Evolutionary conservation across 53 echinoderm and acorn worm genomes (phyloP).

Genomic region (Astropecten irregularis): DNA sequence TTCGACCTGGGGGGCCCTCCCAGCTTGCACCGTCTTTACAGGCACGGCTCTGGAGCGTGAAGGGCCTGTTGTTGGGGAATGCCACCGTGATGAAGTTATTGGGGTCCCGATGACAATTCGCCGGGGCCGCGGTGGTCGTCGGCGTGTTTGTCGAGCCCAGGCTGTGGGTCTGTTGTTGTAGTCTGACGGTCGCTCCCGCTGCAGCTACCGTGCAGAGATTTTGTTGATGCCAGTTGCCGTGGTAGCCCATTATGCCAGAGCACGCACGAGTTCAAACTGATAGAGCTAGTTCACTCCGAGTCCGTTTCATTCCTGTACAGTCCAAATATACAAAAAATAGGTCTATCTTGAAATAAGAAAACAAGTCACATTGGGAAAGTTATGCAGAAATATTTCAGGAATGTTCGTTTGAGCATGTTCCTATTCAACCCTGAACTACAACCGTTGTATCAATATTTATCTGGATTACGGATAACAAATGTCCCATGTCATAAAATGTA

Average conservation of each 20-base stretch:
- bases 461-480: no score
- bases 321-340: not conserved
- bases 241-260: constrained; percentile 43
- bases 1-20: constrained; percentile 19
- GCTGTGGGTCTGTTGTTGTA: no score
- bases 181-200: no score
- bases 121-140: not conserved
- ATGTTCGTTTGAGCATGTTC: not conserved
- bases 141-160: not conserved
- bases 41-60: constrained; percentile 29
- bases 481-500: no score
- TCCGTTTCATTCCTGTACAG: no score
- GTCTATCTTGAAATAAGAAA: not conserved
- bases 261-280: constrained; percentile 8
- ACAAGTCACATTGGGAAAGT: not conserved
- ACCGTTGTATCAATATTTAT: no score
- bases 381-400: not conserved
- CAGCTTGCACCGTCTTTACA: constrained; percentile 2
- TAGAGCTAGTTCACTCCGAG: no score
- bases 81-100: not conserved
- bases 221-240: constrained; percentile 55
- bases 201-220: constrained; percentile 1
- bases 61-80: not conserved
- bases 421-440: no score
- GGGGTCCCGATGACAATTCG: not conserved